A percentile compares a stretch with the other conserved stretches of the same genome.
These are phyloP conservation scores for Drosophila phalerata DNA, from an alignment of 2,888 invertebrate species.

Conservation along the genomic window DNA sequence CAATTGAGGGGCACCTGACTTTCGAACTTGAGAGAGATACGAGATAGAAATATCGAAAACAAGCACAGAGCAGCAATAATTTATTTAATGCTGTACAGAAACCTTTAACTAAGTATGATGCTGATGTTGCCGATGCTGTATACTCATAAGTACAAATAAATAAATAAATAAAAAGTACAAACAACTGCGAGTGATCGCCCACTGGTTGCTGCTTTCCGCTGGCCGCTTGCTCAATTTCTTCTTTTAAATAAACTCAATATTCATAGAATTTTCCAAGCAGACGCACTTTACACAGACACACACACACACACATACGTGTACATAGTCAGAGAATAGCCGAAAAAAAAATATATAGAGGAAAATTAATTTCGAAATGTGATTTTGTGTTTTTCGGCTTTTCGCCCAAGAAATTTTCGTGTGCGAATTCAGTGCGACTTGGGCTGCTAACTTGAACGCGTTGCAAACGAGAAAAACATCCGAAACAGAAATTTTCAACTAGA, in stretches of 20 bases:
- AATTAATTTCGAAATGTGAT: conserved; percentile 75
- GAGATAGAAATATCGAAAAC: not conserved
- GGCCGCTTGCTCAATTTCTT: conserved; percentile 67
- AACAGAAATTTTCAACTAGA: conserved; percentile 73
- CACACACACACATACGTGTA: conserved; percentile 14
- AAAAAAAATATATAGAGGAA: conserved; percentile 43
- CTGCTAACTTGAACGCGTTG: conserved; percentile 86
- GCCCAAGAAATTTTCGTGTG: conserved; percentile 75
- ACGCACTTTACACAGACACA: conserved; percentile 75
- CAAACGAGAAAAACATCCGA: conserved; percentile 81
- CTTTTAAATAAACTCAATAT: conserved; percentile 80
- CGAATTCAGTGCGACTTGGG: conserved; percentile 86
- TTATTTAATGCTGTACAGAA: conserved; percentile 31
- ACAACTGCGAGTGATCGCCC: conserved; percentile 54
- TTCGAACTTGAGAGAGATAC: conserved; percentile 16
- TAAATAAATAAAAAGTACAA: conserved; percentile 64
- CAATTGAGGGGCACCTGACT: not conserved
- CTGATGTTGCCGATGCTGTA: conserved; percentile 12
- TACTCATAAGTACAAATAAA: conserved; percentile 49
- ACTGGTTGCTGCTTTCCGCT: conserved; percentile 64
- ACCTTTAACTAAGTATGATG: conserved; percentile 2
- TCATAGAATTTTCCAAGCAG: conserved; percentile 78
- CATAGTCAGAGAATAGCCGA: conserved; percentile 22
- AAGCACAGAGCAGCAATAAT: conserved; percentile 25
- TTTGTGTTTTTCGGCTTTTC: conserved; percentile 70